These are phyloP conservation scores for Thunnus albacares DNA, from an alignment of 2,797 vertebrate species.

Conservation along the genomic window DNA sequence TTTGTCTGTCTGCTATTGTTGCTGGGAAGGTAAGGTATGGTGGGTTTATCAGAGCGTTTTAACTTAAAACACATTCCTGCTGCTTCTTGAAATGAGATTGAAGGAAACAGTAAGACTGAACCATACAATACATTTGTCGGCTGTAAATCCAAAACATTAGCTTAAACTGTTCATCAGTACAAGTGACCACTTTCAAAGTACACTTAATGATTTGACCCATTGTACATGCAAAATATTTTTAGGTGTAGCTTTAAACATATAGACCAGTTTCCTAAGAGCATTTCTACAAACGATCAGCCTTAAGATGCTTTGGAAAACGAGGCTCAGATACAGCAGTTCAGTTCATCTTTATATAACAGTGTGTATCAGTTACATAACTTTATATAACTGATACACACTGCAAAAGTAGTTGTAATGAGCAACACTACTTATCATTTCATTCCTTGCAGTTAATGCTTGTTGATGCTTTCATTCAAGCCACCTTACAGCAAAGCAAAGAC, in stretches of 20 bases:
- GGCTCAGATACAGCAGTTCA: not conserved
- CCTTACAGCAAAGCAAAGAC: not conserved
- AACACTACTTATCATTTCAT: not conserved
- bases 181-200: too few relatives aligned
- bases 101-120: not conserved
- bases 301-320: too few relatives aligned
- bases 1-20: too few relatives aligned
- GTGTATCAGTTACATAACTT: too few relatives aligned
- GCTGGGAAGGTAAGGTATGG: too few relatives aligned
- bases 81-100: not conserved
- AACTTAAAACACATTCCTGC: not conserved
- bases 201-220: too few relatives aligned
- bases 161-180: not conserved
- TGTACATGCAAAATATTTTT: too few relatives aligned
- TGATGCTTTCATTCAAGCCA: not conserved
- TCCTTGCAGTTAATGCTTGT: not conserved
- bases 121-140: not conserved
- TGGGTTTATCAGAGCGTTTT: too few relatives aligned
- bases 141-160: not conserved
- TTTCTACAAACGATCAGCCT: too few relatives aligned
- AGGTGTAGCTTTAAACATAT: not conserved
- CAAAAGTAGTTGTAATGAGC: not conserved
- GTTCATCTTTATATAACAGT: too few relatives aligned
- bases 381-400: too few relatives aligned
- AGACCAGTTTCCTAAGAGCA: not conserved